A percentile compares a stretch with the other conserved stretches of the same genome.
phyloP scores from a whole-genome alignment of 1,140 invertebrate genomes.

The Drosophila dunni region DNA sequence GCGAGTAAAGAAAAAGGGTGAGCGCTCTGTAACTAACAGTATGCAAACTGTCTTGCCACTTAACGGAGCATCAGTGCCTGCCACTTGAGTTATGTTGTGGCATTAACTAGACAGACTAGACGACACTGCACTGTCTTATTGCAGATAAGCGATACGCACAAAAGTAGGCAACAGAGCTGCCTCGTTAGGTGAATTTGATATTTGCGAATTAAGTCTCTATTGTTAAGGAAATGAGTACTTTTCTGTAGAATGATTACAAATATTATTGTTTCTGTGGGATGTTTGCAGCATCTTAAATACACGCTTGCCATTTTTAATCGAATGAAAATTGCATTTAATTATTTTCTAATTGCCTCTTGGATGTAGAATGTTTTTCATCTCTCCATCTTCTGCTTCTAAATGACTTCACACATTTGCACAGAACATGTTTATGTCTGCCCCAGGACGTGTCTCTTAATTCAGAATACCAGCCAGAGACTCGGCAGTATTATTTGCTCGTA shows the following conservation, averaged over 20 bases:
- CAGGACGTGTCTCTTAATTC: conserved; percentile 47
- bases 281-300: conserved; percentile 21
- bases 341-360: conserved; percentile 72
- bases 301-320: conserved; percentile 62
- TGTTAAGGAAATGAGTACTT: conserved; percentile 25
- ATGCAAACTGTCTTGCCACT: conserved; percentile 69
- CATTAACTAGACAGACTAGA: conserved; percentile 4
- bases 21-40: conserved; percentile 57
- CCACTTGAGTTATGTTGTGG: conserved; percentile 47
- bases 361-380: conserved; percentile 11
- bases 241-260: background rate
- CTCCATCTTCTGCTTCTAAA: conserved; percentile 45
- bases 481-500: conserved; percentile 2
- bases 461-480: conserved; percentile 40
- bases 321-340: conserved; percentile 72
- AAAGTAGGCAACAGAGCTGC: conserved; percentile 33
- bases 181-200: conserved; percentile 24
- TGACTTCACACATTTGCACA: conserved; percentile 67
- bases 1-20: conserved; percentile 67
- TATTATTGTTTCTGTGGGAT: background rate
- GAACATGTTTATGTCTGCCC: conserved; percentile 44
- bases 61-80: conserved; percentile 39
- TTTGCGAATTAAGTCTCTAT: conserved; percentile 48
- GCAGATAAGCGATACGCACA: conserved; percentile 30
- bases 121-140: background rate